Conservation (phyloP, 2,888 invertebrate genomes). For the Heteromyza rotundicornis region DNA sequence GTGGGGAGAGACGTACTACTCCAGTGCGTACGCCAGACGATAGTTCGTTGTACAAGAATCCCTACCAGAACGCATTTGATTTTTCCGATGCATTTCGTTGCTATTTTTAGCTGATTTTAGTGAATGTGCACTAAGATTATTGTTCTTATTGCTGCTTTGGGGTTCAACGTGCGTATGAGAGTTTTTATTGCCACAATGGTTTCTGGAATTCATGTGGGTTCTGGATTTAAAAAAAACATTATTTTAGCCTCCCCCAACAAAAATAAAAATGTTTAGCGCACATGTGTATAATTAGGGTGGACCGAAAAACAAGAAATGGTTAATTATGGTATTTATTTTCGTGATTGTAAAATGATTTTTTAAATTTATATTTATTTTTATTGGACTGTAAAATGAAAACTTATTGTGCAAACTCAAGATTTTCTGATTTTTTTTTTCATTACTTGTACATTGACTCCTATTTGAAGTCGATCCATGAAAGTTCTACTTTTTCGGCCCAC, state of each 20-base stretch:
- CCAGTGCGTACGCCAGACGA: not conserved
- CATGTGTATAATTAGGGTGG: not conserved
- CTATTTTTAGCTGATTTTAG: not conserved
- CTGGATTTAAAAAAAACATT: not conserved
- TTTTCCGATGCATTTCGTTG: not conserved
- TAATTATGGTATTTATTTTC: too few species aligned
- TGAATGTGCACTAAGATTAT: not conserved
- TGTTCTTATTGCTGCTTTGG: not conserved
- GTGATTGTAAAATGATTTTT: too few species aligned
- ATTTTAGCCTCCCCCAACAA: conserved; percentile 23
- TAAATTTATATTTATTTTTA: too few species aligned
- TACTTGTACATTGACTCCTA: too few species aligned
- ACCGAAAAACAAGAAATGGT: too few species aligned
- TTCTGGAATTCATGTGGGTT: conserved; percentile 6
- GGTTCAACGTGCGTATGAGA: too few species aligned
- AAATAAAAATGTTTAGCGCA: conserved; percentile 12
- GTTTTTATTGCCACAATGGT: too few species aligned
- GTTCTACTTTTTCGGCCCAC: too few species aligned
- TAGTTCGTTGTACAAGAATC: not conserved
- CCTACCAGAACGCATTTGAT: not conserved
- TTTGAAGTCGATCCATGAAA: too few species aligned
- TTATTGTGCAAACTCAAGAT: too few species aligned
- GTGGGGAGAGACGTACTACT: not conserved
- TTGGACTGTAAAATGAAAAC: too few species aligned
- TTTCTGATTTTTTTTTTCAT: too few species aligned